Conservation (phyloP, 23 tunicate genomes). For the Phallusia fumigata region DNA sequence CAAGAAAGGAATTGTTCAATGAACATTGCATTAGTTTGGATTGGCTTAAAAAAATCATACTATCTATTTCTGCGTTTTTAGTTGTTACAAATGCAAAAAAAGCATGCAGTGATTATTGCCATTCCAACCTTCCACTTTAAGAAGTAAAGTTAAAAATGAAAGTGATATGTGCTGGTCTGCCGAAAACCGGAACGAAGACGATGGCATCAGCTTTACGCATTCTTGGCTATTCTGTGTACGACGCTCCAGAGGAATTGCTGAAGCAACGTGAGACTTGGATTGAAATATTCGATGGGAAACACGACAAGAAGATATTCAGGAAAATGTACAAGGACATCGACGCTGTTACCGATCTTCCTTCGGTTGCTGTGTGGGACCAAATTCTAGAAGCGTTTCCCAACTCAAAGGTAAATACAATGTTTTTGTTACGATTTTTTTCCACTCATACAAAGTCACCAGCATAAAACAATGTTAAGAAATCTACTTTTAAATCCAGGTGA, state of each 20-base stretch:
- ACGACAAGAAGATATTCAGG: neutral
- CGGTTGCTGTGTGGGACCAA: neutral
- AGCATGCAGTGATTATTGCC: too few relatives aligned
- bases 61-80: too few relatives aligned
- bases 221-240: neutral
- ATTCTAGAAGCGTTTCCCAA: neutral
- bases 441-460: neutral
- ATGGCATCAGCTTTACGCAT: neutral
- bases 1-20: too few relatives aligned
- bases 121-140: neutral
- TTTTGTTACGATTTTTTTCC: too few relatives aligned
- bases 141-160: neutral
- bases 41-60: too few relatives aligned
- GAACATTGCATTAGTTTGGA: too few relatives aligned
- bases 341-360: neutral
- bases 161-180: slow-evolving; percentile 6
- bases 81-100: too few relatives aligned
- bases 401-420: neutral
- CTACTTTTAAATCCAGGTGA: neutral
- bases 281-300: slow-evolving; percentile 5
- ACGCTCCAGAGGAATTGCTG: neutral
- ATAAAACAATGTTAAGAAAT: neutral
- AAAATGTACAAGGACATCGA: neutral
- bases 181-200: neutral
- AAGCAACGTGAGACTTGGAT: neutral